Base-by-base conservation (phyloP, 1,140 invertebrate genomes). In the Bathynomus jamesi region DNA sequence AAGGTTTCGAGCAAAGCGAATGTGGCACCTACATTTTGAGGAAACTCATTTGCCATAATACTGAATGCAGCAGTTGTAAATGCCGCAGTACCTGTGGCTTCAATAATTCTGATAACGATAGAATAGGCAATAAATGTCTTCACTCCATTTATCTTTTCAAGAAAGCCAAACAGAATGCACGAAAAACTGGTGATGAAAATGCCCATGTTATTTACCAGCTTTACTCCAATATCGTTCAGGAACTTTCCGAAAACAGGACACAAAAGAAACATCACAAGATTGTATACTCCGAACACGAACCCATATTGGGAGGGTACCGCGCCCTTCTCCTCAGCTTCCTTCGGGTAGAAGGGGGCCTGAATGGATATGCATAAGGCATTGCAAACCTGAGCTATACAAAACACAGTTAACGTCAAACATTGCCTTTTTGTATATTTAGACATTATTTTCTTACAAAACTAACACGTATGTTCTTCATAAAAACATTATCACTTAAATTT, bases 1-100 rank as follows among this genome's bases (percentile, higher is more conserved):
- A 92, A 95, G 0, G 92, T 94, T 82, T 96, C 94, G 73, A 96
- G 81, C 0, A 88, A 88, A 1, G 91, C 93, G 84, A 97, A 94
- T 74, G 93, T 92, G 0, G 91, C 92, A 0, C 92, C 91, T 0
- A 97, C 90, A 78, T 92, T 90, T 67, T 93, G 85, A 0, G 94
- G 93, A 84, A 97, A 97, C 83, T 95, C 91, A 81, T 90, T 90
- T 21, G 94, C 93, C 62, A 64, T 64, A 17, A 64, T 64, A 64
- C 62, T 92, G 83, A 96, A 96, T 77, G 90, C 90, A 0, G 94
- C 91, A 3, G 94, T 96, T 1, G 95, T 84, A 83, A 95, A 95
- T 2, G 92, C 93, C 0, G 94, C 93, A 79, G 94, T 93, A 27
- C 94, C 94, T 82, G 94, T 83, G 0, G 94, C 95, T 82, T 96